A percentile compares a stretch with the other conserved stretches of the same genome.
Conservation (phyloP, 2,888 invertebrate genomes). For the Thereva unica region DNA sequence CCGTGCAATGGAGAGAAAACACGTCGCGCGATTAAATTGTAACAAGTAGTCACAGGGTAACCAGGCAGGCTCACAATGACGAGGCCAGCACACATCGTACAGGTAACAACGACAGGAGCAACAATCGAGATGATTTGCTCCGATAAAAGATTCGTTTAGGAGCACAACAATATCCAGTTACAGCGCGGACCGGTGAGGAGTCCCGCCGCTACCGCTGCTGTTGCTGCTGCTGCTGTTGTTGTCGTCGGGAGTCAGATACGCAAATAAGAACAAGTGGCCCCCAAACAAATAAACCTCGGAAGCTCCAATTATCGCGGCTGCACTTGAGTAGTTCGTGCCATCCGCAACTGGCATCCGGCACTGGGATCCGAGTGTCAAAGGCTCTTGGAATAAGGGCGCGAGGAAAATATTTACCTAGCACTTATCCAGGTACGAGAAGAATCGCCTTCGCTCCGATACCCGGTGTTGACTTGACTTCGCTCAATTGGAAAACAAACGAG, state of each 20-base stretch:
- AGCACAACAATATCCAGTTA: background rate
- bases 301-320: slow-evolving; percentile 26
- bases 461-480: slow-evolving; percentile 17
- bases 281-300: slow-evolving; percentile 20
- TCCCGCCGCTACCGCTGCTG: background rate
- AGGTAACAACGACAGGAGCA: slow-evolving; percentile 1
- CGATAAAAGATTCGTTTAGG: slow-evolving; percentile 14
- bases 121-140: slow-evolving; percentile 19
- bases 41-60: background rate
- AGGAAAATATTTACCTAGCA: slow-evolving; percentile 30
- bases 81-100: slow-evolving; percentile 1
- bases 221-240: background rate
- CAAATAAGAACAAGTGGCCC: slow-evolving; percentile 6
- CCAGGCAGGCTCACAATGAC: slow-evolving; percentile 7
- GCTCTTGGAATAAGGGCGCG: slow-evolving; percentile 25
- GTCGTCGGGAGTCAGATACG: background rate
- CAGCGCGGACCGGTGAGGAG: background rate
- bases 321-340: slow-evolving; percentile 12
- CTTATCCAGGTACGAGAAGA: slow-evolving; percentile 15
- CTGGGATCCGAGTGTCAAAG: background rate
- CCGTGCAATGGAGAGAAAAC: background rate
- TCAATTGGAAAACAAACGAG: slow-evolving; percentile 27
- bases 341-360: background rate
- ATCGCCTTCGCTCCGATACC: slow-evolving; percentile 17
- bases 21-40: slow-evolving; percentile 22